Percentiles rank a stretch among this genome's conserved stretches.
Evolutionary conservation across 2,797 vertebrate species (phyloP).

Genomic region (Sphaeramia orbicularis): DNA sequence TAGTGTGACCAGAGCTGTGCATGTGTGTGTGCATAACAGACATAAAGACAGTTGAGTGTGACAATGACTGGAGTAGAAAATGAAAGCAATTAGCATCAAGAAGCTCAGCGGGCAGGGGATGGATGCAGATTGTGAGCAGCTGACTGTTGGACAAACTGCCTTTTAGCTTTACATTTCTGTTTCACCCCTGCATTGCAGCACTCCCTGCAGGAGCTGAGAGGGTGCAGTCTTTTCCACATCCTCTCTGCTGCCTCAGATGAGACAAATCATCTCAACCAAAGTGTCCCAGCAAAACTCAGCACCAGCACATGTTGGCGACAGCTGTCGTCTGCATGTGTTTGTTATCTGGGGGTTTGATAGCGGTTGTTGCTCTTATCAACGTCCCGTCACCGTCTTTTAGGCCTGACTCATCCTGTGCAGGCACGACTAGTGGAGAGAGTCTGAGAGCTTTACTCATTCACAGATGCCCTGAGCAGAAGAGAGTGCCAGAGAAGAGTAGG

Average conservation of each 20-base stretch:
- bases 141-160: conserved; percentile 55
- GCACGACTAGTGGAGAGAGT: conserved; percentile 16
- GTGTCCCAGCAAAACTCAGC: conserved; percentile 44
- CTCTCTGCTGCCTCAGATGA: conserved; percentile 65
- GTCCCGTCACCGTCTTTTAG: conserved; percentile 38
- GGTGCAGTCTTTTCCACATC: conserved; percentile 75
- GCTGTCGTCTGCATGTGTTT: conserved; percentile 29
- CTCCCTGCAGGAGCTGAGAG: conserved; percentile 77
- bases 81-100: conserved; percentile 23
- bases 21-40: conserved; percentile 16
- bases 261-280: conserved; percentile 63
- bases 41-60: background rate
- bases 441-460: conserved; percentile 34
- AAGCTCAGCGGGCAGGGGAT: conserved; percentile 19
- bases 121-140: conserved; percentile 43
- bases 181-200: conserved; percentile 89
- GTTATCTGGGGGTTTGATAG: conserved; percentile 39
- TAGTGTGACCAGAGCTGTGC: no score
- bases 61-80: background rate
- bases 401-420: conserved; percentile 40
- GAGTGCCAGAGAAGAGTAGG: conserved; percentile 12
- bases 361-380: conserved; percentile 27
- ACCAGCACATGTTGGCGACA: conserved; percentile 10
- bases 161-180: conserved; percentile 71
- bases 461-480: conserved; percentile 21